phyloP scores from a whole-genome alignment of 1,140 invertebrate genomes.

The Periplaneta americana region DNA sequence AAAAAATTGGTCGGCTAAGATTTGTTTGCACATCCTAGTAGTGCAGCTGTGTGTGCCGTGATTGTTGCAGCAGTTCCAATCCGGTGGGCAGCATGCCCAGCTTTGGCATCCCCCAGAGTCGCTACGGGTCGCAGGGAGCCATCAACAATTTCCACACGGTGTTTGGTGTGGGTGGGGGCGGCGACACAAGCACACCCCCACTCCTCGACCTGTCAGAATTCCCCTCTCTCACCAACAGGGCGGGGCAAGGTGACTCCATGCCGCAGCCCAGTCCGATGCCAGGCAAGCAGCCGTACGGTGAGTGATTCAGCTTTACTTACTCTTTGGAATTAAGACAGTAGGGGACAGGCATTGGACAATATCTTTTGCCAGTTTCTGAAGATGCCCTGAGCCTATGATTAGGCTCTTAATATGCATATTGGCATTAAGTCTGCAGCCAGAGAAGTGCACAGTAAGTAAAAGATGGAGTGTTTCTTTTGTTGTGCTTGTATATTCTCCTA shows the following conservation, averaged over 20 bases:
- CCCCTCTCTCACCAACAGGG: conserved; percentile 77
- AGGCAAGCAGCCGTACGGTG: conserved; percentile 83
- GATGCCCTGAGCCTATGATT: too few species aligned
- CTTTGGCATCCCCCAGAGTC: conserved; percentile 55
- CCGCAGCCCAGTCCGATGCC: conserved; percentile 74
- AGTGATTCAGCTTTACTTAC: conserved; percentile 26
- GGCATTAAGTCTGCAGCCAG: too few species aligned
- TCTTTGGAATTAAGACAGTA: too few species aligned
- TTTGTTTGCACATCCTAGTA: too few species aligned
- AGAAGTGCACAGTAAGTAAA: too few species aligned
- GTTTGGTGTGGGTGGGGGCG: conserved; percentile 55
- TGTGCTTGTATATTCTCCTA: too few species aligned
- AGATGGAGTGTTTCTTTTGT: too few species aligned
- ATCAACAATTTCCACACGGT: conserved; percentile 69
- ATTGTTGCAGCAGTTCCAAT: conserved; percentile 49
- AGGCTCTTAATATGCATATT: too few species aligned
- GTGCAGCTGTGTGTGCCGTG: background rate
- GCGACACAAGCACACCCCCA: conserved; percentile 71
- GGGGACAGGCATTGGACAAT: too few species aligned
- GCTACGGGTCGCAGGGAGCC: conserved; percentile 56
- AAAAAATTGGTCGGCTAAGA: too few species aligned
- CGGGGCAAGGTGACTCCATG: conserved; percentile 64
- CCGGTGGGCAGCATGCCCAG: conserved; percentile 56
- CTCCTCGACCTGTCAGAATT: conserved; percentile 85
- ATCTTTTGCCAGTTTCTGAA: too few species aligned